Percentiles rank a stretch among this genome's conserved stretches.
phyloP scores from a whole-genome alignment of 2,797 vertebrate species.

The Acrocephalus scirpaceus region DNA sequence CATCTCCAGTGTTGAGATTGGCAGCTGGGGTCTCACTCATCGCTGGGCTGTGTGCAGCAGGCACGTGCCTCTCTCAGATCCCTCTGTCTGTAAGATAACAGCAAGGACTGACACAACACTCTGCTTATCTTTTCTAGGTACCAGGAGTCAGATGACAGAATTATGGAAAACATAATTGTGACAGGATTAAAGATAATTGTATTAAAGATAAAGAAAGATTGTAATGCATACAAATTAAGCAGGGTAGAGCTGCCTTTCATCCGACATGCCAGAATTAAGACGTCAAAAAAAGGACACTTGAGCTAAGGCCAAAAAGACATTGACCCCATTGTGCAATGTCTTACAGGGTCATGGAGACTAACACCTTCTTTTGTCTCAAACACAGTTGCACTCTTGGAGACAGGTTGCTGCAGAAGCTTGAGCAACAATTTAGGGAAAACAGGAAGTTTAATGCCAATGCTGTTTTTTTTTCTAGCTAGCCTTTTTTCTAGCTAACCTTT shows the following conservation, averaged over 20 bases:
- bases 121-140: neutral
- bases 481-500: neutral
- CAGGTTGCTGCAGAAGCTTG: neutral
- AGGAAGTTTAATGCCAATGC: neutral
- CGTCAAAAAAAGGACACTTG: neutral
- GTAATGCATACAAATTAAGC: neutral
- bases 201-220: neutral
- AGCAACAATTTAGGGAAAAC: neutral
- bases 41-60: neutral
- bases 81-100: constrained; percentile 40
- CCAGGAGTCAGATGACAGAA: neutral
- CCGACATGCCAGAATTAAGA: neutral
- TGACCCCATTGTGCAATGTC: neutral
- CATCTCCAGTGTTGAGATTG: constrained; percentile 54
- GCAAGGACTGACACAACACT: neutral
- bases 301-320: neutral
- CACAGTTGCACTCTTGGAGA: neutral
- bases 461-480: neutral
- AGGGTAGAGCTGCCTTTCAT: neutral
- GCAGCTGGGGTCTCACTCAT: constrained; percentile 70
- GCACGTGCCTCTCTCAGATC: neutral
- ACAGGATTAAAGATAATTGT: neutral
- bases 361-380: neutral
- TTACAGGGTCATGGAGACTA: neutral
- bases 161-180: neutral